phyloP scores from a whole-genome alignment of 2,113 vertebrate species.

The Symphodus melops region DNA sequence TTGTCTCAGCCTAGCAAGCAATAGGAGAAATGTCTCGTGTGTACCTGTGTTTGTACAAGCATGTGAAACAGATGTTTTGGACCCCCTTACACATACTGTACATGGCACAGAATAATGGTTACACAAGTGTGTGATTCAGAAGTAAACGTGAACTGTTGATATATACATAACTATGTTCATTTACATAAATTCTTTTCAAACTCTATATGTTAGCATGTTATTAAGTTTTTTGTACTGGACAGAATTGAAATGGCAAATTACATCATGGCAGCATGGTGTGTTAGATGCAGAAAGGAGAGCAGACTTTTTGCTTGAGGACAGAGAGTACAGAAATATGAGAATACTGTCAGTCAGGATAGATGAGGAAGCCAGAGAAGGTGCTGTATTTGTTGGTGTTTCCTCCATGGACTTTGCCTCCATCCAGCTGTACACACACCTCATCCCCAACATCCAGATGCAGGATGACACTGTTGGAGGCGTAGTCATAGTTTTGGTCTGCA shows the following conservation, averaged over 20 bases:
- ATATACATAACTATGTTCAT: slow-evolving; percentile 64
- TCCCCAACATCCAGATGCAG: slow-evolving; percentile 93
- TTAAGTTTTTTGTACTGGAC: slow-evolving; percentile 30
- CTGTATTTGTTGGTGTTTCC: slow-evolving; percentile 97
- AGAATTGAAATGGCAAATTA: slow-evolving; percentile 36
- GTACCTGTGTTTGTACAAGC: slow-evolving; percentile 15
- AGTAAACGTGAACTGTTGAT: slow-evolving; percentile 54
- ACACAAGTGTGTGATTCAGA: slow-evolving; percentile 47
- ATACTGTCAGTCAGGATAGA: slow-evolving; percentile 87
- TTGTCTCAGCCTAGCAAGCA: slow-evolving; percentile 39
- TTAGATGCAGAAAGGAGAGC: slow-evolving; percentile 44
- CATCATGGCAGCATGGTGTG: slow-evolving; percentile 26
- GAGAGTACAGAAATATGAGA: slow-evolving; percentile 18
- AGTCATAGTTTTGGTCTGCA: slow-evolving; percentile 92
- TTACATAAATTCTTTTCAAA: slow-evolving; percentile 44
- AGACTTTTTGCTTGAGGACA: slow-evolving; percentile 55
- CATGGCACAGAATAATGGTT: slow-evolving; percentile 55
- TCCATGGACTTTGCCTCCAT: slow-evolving; percentile 93
- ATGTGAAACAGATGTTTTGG: slow-evolving; percentile 44
- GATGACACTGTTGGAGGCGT: slow-evolving; percentile 93
- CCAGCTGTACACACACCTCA: slow-evolving; percentile 92
- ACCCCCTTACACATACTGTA: slow-evolving; percentile 59
- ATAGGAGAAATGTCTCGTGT: slow-evolving; percentile 24
- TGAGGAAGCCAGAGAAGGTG: slow-evolving; percentile 95
- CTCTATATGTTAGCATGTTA: slow-evolving; percentile 52